Evolutionary conservation across 2,797 vertebrate genomes (phyloP).

Genomic region (Enteromius fasciolatus): DNA sequence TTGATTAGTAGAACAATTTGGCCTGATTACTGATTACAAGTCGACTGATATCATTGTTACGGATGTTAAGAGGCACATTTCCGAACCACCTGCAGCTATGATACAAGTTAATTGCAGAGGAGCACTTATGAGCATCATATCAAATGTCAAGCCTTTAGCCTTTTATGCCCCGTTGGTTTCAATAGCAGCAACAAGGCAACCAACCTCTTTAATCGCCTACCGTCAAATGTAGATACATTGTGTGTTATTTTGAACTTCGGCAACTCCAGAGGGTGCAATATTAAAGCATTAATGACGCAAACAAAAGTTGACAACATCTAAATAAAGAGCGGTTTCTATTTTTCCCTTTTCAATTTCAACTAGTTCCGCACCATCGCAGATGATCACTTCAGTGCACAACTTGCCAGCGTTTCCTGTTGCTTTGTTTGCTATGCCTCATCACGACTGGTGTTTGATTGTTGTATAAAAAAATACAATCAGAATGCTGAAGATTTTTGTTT

Average conservation of each 20-base stretch:
- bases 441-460: background rate
- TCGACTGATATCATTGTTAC: conserved; percentile 81
- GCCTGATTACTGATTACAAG: conserved; percentile 83
- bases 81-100: conserved; percentile 80
- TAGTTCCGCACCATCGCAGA: background rate
- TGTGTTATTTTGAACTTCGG: conserved; percentile 1
- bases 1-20: conserved; percentile 81
- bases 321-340: background rate
- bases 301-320: conserved; percentile 30
- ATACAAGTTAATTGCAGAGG: conserved; percentile 69
- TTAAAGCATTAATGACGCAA: background rate
- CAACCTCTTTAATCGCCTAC: background rate
- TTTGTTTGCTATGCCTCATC: background rate
- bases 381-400: background rate
- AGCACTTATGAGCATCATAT: conserved; percentile 65
- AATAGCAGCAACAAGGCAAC: conserved; percentile 40
- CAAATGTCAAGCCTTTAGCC: conserved; percentile 55
- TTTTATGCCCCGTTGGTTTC: conserved; percentile 45
- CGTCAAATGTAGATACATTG: conserved; percentile 20
- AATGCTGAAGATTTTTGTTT: background rate
- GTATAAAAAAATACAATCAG: background rate
- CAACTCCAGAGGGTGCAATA: background rate
- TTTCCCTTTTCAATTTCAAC: conserved; percentile 2
- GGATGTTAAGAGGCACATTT: conserved; percentile 73
- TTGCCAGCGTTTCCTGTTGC: background rate